Conservation (phyloP, 2,113 vertebrate genomes). For the Zosterops pallidus region DNA sequence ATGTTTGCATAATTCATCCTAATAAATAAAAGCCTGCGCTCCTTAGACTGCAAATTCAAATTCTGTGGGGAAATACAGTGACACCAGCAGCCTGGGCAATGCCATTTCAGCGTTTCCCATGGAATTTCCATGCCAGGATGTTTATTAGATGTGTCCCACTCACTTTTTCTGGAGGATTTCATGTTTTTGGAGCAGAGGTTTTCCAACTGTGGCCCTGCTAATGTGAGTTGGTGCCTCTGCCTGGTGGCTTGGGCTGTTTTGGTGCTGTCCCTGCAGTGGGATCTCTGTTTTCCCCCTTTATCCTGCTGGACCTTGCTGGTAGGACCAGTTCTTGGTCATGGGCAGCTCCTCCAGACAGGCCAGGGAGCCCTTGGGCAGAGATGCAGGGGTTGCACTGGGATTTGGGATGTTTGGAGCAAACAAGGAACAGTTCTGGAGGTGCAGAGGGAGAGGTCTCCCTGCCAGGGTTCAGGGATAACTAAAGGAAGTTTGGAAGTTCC, state of each 20-base stretch:
- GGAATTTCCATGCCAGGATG: not conserved
- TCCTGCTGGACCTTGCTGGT: not conserved
- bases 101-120: not conserved
- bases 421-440: accelerated
- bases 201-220: not conserved
- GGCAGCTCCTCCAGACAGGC: not conserved
- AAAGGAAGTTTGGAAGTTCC: not conserved
- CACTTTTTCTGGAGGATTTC: not conserved
- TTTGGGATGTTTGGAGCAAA: not conserved
- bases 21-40: not conserved
- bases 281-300: accelerated
- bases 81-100: not conserved
- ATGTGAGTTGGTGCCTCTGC: not conserved
- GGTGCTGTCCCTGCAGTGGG: not conserved
- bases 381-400: accelerated
- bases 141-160: not conserved
- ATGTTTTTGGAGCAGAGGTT: not conserved
- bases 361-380: not conserved
- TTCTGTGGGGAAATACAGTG: not conserved
- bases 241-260: not conserved
- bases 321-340: accelerated
- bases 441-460: not conserved
- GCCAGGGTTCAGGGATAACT: accelerated
- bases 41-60: not conserved
- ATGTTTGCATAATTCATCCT: not conserved